A percentile compares a stretch with the other conserved stretches of the same genome.
Evolutionary conservation across 1,140 invertebrate species (phyloP).

Genomic region (Heterodera schachtii): DNA sequence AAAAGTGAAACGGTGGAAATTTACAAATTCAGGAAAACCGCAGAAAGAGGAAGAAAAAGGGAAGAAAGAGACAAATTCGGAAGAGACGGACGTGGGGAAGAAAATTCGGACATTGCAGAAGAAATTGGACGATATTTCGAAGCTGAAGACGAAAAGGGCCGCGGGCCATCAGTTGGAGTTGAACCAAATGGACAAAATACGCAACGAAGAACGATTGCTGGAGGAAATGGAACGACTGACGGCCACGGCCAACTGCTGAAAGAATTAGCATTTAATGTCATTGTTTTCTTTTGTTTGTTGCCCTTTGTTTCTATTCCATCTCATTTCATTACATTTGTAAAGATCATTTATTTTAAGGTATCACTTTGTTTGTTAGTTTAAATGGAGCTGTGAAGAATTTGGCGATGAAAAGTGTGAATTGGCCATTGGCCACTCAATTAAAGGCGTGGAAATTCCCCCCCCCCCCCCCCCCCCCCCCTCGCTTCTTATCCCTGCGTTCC

Average conservation of each 20-base stretch:
- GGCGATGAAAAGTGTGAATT: too few relatives aligned
- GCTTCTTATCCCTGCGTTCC: neutral
- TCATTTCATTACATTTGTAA: too few relatives aligned
- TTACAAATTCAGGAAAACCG: neutral
- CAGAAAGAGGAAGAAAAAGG: constrained; percentile 4
- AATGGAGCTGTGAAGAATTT: too few relatives aligned
- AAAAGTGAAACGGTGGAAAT: neutral
- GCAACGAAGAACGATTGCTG: constrained; percentile 33
- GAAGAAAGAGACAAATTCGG: neutral
- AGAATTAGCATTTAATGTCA: too few relatives aligned
- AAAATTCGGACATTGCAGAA: constrained; percentile 55
- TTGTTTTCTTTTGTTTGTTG: too few relatives aligned
- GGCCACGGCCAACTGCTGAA: neutral
- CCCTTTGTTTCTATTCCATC: too few relatives aligned
- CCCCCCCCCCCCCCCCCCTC: too few relatives aligned
- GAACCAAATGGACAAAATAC: constrained; percentile 62
- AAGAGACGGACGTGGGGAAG: constrained; percentile 51
- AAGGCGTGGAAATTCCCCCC: too few relatives aligned
- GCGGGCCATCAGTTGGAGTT: constrained; percentile 52
- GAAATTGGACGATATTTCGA: constrained; percentile 58
- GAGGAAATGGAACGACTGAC: constrained; percentile 38
- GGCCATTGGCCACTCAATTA: too few relatives aligned
- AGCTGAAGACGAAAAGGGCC: constrained; percentile 42
- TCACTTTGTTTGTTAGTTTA: too few relatives aligned
- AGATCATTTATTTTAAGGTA: too few relatives aligned